Conservation (phyloP, 2,888 invertebrate genomes). For the Nemurella pictetii region DNA sequence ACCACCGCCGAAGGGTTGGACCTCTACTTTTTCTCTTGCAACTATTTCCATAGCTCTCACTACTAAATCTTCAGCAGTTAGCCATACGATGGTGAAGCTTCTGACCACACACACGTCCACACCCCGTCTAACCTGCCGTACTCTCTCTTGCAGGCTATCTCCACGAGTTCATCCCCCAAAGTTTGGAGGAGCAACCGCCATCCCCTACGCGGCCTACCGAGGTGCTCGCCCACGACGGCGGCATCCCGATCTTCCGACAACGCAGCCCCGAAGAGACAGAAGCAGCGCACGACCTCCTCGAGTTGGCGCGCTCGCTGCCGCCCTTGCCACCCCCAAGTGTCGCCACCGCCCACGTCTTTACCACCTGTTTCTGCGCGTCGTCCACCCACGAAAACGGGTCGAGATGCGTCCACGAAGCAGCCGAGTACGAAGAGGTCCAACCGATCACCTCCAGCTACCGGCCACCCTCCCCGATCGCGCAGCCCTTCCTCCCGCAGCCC, state of each 20-base stretch:
- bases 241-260: conserved; percentile 53
- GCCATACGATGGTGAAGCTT: too few relatives aligned
- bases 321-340: conserved; percentile 66
- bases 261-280: conserved; percentile 79
- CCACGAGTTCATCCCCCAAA: conserved; percentile 45
- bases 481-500: not conserved
- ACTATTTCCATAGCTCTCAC: too few relatives aligned
- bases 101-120: too few relatives aligned
- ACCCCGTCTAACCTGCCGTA: not conserved
- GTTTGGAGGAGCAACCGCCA: conserved; percentile 37
- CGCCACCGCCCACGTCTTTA: conserved; percentile 34
- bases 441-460: conserved; percentile 32
- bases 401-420: conserved; percentile 36
- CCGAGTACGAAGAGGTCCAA: conserved; percentile 11
- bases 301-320: conserved; percentile 65
- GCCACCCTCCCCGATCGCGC: conserved; percentile 30
- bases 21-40: not conserved
- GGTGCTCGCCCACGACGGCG: conserved; percentile 49
- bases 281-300: conserved; percentile 71
- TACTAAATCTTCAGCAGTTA: too few relatives aligned
- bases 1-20: too few relatives aligned
- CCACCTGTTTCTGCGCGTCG: conserved; percentile 53
- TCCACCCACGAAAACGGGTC: conserved; percentile 52
- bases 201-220: conserved; percentile 38
- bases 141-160: conserved; percentile 45